Percentiles rank a stretch among this genome's conserved stretches.
These are phyloP conservation scores for Euzetes globulus DNA, from an alignment of 2,888 invertebrate species.

Conservation along the genomic window DNA sequence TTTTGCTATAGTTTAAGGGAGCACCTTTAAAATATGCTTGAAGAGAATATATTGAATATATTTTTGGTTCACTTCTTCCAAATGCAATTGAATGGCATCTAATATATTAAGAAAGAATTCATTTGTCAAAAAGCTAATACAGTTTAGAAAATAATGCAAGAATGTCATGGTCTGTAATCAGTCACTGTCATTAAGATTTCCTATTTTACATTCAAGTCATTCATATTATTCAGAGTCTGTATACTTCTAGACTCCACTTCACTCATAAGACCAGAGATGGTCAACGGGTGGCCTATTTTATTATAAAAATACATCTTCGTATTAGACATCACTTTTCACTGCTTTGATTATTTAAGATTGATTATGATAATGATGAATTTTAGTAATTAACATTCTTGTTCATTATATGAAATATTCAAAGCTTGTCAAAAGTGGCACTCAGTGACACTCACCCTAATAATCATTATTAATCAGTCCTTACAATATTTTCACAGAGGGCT, in stretches of 20 bases:
- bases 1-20: no score
- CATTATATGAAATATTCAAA: no score
- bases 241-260: neutral
- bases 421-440: no score
- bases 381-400: no score
- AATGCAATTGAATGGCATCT: neutral
- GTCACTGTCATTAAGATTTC: neutral
- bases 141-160: neutral
- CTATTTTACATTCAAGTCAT: neutral
- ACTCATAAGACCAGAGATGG: neutral
- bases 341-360: no score
- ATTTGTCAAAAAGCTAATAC: conserved; percentile 17
- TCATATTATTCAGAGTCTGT: neutral
- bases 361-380: no score
- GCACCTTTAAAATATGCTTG: neutral
- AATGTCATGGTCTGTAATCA: neutral
- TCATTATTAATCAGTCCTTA: no score
- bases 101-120: conserved; percentile 12
- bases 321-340: no score
- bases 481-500: no score
- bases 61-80: neutral
- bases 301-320: no score
- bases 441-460: no score
- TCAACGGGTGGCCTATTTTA: no score
- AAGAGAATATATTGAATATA: neutral